Evolutionary conservation across 2,797 vertebrate genomes (phyloP), one percentile per base, ranked within the genome.

Genomic region (Botia almorhae): DNA sequence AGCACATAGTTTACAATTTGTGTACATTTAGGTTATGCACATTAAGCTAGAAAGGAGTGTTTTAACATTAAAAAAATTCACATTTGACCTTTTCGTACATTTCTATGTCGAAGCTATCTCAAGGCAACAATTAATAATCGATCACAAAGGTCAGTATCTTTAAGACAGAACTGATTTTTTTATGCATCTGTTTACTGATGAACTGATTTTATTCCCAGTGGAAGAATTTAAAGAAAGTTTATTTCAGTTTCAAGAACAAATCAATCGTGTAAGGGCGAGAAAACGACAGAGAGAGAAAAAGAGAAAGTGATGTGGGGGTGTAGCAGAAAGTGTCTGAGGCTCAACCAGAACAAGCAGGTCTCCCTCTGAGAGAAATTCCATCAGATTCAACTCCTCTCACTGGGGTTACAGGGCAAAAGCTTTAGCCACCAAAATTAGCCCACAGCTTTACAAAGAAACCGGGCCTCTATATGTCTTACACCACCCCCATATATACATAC

Each of bases 321-420:
- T 74, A n/a, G 2, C 55, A 53, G 4, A 51, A 65, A 70, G 84
- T 88, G 53, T 77, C 53, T 65, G 64, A 80, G 74, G 85, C 85
- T 81, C 83, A 85, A 85, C 87, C 7, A 5, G 39, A 39, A 83
- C 82, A 84, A 89, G 88, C 86, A 88, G 60, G 63, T 65, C 63
- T 85, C 88, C 88, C 89, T 86, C 4, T 63, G 75, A 88, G 84
- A 87, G 89, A 91, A 92, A 93, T 94, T 93, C 92, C 89, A 90
- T 73, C 77, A 87, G 85, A 86, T 91, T 91, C 86, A 85, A 89
- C 76, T 86, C 89, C 88, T 91, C 91, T 94, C 92, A 92, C 93
- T 93, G 85, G 92, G 93, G 92, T 92, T 93, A 94, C 93, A 90
- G 90, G 84, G 86, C 84, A 86, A 83, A 90, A 89, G 91, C 92